A percentile compares a stretch with the other conserved stretches of the same genome.
These are phyloP conservation scores for Eulemur mongoz DNA, from an alignment of 2,797 vertebrate species.

Conservation along the genomic window DNA sequence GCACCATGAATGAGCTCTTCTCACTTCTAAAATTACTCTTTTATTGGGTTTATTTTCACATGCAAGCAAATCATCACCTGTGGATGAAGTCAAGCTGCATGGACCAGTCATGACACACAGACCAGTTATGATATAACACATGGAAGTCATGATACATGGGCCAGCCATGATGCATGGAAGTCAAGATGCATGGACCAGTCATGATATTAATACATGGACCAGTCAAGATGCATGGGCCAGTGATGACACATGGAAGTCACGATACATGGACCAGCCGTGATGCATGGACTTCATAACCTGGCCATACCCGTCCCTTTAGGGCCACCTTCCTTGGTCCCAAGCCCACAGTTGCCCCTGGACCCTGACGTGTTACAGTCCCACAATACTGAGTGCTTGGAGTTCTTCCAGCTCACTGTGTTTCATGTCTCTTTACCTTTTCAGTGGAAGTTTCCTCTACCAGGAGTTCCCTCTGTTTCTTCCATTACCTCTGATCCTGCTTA, in stretches of 20 bases:
- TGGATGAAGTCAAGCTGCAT: not conserved
- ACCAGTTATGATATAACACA: no score
- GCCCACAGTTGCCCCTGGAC: accelerated
- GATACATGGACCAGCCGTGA: no score
- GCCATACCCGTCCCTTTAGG: not conserved
- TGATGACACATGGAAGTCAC: not conserved
- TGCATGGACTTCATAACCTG: accelerated
- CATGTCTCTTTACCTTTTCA: not conserved
- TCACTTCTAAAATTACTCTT: no score
- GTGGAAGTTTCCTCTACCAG: not conserved
- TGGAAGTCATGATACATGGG: no score
- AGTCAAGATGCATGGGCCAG: not conserved
- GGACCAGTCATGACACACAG: not conserved
- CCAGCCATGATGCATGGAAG: not conserved
- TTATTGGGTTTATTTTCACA: not conserved
- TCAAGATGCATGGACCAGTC: no score
- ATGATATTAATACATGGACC: not conserved
- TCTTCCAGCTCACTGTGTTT: accelerated
- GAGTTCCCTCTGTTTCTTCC: not conserved
- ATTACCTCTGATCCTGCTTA: not conserved
- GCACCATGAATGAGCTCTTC: not conserved
- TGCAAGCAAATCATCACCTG: not conserved
- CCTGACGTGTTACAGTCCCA: not conserved
- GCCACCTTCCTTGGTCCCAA: not conserved
- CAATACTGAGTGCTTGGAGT: not conserved